Conservation (phyloP, 2,888 invertebrate genomes). For the Pogonocherus hispidulus region DNA sequence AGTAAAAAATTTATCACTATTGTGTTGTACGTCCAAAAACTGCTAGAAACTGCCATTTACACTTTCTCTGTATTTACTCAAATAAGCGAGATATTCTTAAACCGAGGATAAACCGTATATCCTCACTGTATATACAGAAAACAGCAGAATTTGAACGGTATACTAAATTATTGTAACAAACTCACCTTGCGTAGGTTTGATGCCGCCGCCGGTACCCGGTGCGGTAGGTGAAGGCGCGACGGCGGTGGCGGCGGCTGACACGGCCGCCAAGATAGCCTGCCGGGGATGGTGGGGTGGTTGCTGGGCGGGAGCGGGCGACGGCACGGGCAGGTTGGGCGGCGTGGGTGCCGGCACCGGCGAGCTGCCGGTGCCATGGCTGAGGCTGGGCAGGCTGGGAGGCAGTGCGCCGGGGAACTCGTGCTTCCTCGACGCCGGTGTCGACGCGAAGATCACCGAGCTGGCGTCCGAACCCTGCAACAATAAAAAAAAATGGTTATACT, state of each 20-base stretch:
- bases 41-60: too few relatives aligned
- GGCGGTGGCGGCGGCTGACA: slow-evolving; percentile 54
- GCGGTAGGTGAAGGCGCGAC: slow-evolving; percentile 45
- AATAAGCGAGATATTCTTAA: too few relatives aligned
- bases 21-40: too few relatives aligned
- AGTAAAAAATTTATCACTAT: too few relatives aligned
- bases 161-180: too few relatives aligned
- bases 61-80: too few relatives aligned
- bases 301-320: slow-evolving; percentile 80
- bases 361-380: slow-evolving; percentile 76
- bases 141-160: too few relatives aligned
- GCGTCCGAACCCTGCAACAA: slow-evolving; percentile 80
- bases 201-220: slow-evolving; percentile 38
- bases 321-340: slow-evolving; percentile 76
- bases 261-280: slow-evolving; percentile 59
- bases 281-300: slow-evolving; percentile 70
- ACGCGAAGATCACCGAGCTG: slow-evolving; percentile 73
- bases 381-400: slow-evolving; percentile 71
- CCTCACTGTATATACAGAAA: too few relatives aligned
- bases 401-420: slow-evolving; percentile 75
- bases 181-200: slow-evolving; percentile 44
- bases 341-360: slow-evolving; percentile 74
- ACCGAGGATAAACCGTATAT: too few relatives aligned
- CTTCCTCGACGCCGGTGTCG: slow-evolving; percentile 77
- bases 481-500: slow-evolving; percentile 31